phyloP scores from a whole-genome alignment of 2,888 invertebrate species.

The Palloptera scutellata region DNA sequence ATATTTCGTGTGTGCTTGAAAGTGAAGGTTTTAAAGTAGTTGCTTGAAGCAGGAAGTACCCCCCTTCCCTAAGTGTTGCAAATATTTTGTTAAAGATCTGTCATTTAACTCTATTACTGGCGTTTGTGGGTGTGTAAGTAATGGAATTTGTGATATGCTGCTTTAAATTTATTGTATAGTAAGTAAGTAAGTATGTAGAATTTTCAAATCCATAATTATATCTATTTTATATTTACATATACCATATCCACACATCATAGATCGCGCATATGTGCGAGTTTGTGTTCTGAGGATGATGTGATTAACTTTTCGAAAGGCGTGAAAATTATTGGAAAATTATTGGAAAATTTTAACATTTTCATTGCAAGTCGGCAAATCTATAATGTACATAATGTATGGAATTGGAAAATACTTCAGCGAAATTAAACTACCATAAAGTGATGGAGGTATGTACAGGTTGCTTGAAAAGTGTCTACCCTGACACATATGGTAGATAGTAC shows the following conservation, averaged over 20 bases:
- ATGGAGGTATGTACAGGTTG: no score
- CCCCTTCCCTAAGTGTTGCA: background rate
- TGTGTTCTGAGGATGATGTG: background rate
- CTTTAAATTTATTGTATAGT: background rate
- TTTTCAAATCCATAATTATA: background rate
- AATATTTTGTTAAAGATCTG: no score
- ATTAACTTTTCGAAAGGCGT: background rate
- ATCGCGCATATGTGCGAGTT: no score
- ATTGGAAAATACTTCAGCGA: no score
- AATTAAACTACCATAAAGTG: no score
- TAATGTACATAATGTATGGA: no score
- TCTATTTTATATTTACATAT: background rate
- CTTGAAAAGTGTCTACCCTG: no score
- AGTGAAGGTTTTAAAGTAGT: background rate
- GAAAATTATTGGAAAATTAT: background rate
- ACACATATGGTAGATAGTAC: no score
- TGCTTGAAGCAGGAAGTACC: background rate
- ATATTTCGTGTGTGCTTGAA: no score
- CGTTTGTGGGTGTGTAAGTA: background rate
- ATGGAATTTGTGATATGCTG: background rate
- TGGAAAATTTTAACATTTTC: background rate
- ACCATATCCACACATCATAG: background rate
- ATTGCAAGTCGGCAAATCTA: no score
- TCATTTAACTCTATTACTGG: background rate
- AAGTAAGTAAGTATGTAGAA: no score